Evolutionary conservation across 2,888 invertebrate genomes (phyloP), one percentile per base, ranked within the genome.

Genomic region (Napeogenes sylphis): DNA sequence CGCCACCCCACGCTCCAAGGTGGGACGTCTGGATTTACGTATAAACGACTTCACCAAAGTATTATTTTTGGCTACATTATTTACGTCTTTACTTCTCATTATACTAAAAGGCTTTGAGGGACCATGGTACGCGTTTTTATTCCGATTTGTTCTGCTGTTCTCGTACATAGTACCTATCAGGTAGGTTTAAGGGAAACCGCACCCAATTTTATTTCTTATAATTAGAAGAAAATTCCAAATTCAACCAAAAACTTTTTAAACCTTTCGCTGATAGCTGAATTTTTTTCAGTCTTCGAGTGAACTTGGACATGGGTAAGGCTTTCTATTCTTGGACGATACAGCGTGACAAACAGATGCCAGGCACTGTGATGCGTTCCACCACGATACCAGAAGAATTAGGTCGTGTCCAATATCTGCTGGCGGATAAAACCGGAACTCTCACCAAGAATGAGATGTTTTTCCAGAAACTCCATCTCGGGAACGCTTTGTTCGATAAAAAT

Each of bases 361-460:
- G 97, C 33, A 98, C 99, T 0, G 97, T 98, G 10, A 99, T 99
- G 66, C 92, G 99, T 6, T 98, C 98, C 61, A 99, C 99, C 3
- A 99, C 99, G 3, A 99, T 99, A 71, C 98, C 99, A 0, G 99
- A 99, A 87, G 99, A 99, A 87, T 87, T 99, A 61, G 99, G 99
- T 0, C 92, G 99, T 64, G 97, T 99, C 71, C 97, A 97, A 35
- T 99, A 99, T 85, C 91, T 99, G n/a, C 89, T 99, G 5, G 97
- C 98, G 0, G 99, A 99, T 82, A 99, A 99, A 91, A 99, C 99
- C 0, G 99, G 99, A 14, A 99, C 99, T 0, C 90, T 99, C 33
- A 99, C 99, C 0, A 98, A 99, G 86, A 99, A 99, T 84, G 98
- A 98, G 79, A 99, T 99, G 99, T 96, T 98, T 0, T 97, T 99